phyloP scores from a whole-genome alignment of 2,888 invertebrate genomes.

The Oscheius sp. region DNA sequence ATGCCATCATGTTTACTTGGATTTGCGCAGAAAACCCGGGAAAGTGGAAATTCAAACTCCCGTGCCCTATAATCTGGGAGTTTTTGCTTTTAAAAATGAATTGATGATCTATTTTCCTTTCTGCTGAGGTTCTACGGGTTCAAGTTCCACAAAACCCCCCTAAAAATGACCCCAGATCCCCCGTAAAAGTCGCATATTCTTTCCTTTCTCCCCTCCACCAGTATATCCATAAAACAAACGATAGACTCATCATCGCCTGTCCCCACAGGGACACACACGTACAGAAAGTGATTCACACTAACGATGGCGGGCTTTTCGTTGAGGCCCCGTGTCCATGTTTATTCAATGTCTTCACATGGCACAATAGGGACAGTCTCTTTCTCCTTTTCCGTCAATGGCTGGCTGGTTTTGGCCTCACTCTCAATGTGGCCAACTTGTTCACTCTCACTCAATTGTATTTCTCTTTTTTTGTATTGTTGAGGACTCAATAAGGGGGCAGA shows the following conservation, averaged over 20 bases:
- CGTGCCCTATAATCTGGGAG: too few species aligned
- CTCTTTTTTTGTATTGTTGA: background rate
- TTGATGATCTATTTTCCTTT: too few species aligned
- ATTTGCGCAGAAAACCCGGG: too few species aligned
- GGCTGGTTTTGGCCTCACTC: constrained; percentile 13
- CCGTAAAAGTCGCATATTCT: background rate
- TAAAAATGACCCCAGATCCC: too few species aligned
- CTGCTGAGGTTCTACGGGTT: too few species aligned
- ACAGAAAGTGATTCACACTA: constrained; percentile 2
- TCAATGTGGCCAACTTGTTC: constrained; percentile 20
- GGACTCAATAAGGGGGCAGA: background rate
- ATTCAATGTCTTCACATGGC: constrained; percentile 33
- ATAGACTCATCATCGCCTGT: background rate
- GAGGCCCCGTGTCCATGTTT: constrained; percentile 6
- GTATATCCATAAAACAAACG: constrained; percentile 1
- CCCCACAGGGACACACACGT: background rate
- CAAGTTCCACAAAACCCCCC: too few species aligned
- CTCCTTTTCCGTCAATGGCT: constrained; percentile 24
- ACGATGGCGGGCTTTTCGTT: constrained; percentile 1
- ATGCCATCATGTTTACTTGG: too few species aligned
- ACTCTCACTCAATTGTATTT: constrained; percentile 12
- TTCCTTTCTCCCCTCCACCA: background rate
- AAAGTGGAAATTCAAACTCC: too few species aligned
- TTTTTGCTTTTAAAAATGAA: too few species aligned
- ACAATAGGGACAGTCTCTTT: constrained; percentile 27